A percentile compares a stretch with the other conserved stretches of the same genome.
Conservation (phyloP, 1,140 invertebrate species). For the Cryptotermes secundus region DNA sequence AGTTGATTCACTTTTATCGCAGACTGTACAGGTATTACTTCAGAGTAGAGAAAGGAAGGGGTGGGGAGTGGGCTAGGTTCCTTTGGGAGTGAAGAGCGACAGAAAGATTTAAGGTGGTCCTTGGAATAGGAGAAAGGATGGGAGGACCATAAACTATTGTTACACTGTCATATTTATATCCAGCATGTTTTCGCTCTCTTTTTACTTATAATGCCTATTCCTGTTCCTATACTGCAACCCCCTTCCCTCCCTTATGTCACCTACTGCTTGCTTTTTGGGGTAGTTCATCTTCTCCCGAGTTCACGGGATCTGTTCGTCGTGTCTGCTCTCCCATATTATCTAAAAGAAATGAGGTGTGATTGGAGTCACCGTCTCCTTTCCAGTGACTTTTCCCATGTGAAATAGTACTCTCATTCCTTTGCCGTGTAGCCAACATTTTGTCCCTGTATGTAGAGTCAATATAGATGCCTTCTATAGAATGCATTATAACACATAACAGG, state of each 20-base stretch:
- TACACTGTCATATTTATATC: constrained; percentile 32
- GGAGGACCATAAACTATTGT: constrained; percentile 31
- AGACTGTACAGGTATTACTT: constrained; percentile 26
- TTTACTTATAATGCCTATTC: constrained; percentile 8
- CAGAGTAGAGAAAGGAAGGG: background rate
- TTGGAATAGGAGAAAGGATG: constrained; percentile 24
- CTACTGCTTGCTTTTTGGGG: background rate
- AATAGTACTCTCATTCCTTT: background rate
- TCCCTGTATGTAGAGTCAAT: background rate
- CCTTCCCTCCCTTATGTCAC: background rate
- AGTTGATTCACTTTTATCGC: background rate
- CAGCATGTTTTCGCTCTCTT: background rate
- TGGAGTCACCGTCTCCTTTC: background rate
- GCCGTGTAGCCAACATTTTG: background rate
- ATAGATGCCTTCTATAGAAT: background rate
- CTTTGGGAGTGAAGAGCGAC: constrained; percentile 25
- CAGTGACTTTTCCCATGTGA: background rate
- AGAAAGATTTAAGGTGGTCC: constrained; percentile 29
- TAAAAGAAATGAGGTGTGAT: constrained; percentile 16
- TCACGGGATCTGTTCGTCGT: background rate
- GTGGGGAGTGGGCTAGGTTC: background rate
- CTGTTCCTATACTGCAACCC: background rate
- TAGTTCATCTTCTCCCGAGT: constrained; percentile 11
- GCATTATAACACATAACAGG: too few species aligned
- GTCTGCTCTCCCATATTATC: background rate